phyloP scores from a whole-genome alignment of 2,888 invertebrate genomes.

The Dimorphilus gyrociliatus region DNA sequence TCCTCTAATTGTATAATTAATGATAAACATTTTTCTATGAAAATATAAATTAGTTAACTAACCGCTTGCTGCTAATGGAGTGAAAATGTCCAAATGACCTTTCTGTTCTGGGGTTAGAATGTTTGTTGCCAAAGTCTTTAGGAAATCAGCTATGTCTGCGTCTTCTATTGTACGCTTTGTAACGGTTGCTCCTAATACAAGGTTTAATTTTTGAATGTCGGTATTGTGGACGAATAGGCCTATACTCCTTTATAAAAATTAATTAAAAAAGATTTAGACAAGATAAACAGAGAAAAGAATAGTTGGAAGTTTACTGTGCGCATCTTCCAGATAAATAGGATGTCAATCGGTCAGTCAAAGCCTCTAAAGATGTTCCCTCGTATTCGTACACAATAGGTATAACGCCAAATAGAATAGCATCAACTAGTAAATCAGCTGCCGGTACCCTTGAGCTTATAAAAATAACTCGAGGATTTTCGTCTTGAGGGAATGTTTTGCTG shows the following conservation, averaged over 20 bases:
- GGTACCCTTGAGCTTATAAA: constrained; percentile 33
- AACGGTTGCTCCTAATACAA: constrained; percentile 23
- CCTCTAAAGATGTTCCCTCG: constrained; percentile 28
- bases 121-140: constrained; percentile 19
- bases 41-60: constrained; percentile 2
- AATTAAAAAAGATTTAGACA: constrained; percentile 1
- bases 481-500: constrained; percentile 9
- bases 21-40: background rate
- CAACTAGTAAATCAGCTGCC: constrained; percentile 30
- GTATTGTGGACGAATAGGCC: constrained; percentile 27
- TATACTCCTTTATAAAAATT: constrained; percentile 21
- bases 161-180: constrained; percentile 18
- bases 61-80: constrained; percentile 29
- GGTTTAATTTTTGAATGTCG: constrained; percentile 22
- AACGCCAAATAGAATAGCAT: constrained; percentile 32
- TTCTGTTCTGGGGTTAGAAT: constrained; percentile 20
- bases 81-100: constrained; percentile 31
- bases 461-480: constrained; percentile 22
- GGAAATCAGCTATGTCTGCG: constrained; percentile 23
- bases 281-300: too few species aligned
- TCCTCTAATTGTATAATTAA: constrained; percentile 17
- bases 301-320: constrained; percentile 22
- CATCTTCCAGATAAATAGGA: constrained; percentile 21
- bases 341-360: constrained; percentile 20
- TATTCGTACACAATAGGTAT: constrained; percentile 34